Base-by-base conservation (phyloP, 2,888 invertebrate genomes). In the Ophraella communa region DNA sequence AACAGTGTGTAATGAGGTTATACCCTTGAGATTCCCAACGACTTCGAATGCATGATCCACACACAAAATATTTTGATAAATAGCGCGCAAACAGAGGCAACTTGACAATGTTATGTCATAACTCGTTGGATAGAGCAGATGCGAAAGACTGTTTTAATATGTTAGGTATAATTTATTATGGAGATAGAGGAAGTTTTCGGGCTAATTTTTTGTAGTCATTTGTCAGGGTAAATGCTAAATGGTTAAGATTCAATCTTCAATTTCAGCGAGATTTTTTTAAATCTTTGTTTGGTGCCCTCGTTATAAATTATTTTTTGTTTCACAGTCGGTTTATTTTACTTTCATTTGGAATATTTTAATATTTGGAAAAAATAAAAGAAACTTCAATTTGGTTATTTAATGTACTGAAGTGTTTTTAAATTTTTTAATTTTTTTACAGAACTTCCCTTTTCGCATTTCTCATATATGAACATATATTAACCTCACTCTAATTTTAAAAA, bases 21-120 rank as follows among this genome's bases (percentile, higher is more conserved):
- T 42, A 42, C 24, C n/a, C 39, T 42, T 8, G 18, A 27, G 44
- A 55, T 42, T 44, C n/a, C 24, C 7, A 27, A 55, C 17, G 11
- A 44, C 55, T 58, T 21, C 67, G 69, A 72, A 70, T 72, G 71
- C 72, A 72, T 71, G 72, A 73, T 71, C 69, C 66, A 69, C 66
- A 71, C 69, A 74, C 72, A 74, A 75, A 76, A 76, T 77, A 74
- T 77, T 77, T 77, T 77, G 76, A 76, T 76, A 77, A 77, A 77
- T 76, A 74, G 74, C 73, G 71, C 63, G 72, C 69, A 74, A 76
- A 76, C 76, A 77, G 75, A 76, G 71, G 73, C 72, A 71, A 70
- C 66, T 71, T 73, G 75, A 76, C 73, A 77, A 73, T 74, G 73
- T 74, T 74, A 73, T 70, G 72, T 72, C 67, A 68, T 58, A 58